phyloP scores from a whole-genome alignment of 2,113 vertebrate species.

The Pyxicephalus adspersus region DNA sequence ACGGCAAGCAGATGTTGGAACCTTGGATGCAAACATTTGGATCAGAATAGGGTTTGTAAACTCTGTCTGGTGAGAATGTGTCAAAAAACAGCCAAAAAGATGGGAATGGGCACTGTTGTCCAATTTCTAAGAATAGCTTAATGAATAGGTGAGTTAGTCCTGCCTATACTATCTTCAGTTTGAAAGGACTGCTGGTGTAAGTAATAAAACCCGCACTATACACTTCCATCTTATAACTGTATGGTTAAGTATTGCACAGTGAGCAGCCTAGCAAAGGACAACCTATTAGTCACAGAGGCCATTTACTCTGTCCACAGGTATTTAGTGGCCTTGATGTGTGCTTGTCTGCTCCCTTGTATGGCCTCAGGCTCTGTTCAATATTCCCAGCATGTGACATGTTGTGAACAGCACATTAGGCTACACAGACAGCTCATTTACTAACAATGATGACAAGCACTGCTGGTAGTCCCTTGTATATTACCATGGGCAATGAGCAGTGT shows the following conservation, averaged over 20 bases:
- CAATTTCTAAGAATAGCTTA: no score
- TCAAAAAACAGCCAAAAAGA: no score
- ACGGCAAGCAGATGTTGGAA: no score
- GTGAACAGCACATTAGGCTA: background rate
- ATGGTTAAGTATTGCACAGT: conserved; percentile 33
- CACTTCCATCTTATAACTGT: conserved; percentile 38
- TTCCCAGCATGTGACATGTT: conserved; percentile 13
- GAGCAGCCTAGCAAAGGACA: conserved; percentile 17
- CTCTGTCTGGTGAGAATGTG: no score
- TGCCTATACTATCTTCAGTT: no score
- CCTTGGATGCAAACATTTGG: no score
- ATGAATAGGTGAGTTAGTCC: no score
- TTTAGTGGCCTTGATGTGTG: background rate
- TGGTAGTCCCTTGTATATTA: no score
- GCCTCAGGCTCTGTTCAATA: conserved; percentile 18
- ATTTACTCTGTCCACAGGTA: conserved; percentile 19
- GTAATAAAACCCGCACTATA: background rate
- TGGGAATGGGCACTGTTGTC: no score
- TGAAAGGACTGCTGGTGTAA: background rate
- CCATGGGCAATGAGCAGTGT: no score
- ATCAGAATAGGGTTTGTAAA: no score
- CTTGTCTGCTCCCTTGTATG: conserved; percentile 11
- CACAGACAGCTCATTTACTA: background rate
- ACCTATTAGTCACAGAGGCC: conserved; percentile 33
- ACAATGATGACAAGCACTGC: no score